Conservation (phyloP, 1,140 invertebrate species). For the Bombus pyrosoma region DNA sequence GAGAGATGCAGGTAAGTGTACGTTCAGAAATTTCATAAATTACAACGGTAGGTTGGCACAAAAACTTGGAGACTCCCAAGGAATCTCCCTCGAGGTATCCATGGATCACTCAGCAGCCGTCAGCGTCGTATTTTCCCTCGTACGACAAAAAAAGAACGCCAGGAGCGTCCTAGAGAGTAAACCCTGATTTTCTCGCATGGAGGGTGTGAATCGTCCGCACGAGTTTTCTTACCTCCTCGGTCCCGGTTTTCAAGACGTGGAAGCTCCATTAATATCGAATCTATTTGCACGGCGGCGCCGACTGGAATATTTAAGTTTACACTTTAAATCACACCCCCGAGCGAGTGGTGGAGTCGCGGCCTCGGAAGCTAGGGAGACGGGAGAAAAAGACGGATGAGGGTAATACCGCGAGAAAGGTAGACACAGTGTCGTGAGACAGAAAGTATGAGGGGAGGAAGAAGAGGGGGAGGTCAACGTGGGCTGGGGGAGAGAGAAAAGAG, state of each 20-base stretch:
- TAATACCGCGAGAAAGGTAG: constrained; percentile 44
- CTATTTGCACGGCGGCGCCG: constrained; percentile 72
- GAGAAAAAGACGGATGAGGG: constrained; percentile 57
- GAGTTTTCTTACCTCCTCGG: constrained; percentile 11
- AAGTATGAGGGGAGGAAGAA: not conserved
- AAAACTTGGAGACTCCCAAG: not conserved
- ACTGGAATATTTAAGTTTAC: constrained; percentile 76
- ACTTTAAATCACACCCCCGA: constrained; percentile 73
- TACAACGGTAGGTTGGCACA: not conserved
- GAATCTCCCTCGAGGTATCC: not conserved
- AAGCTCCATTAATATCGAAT: constrained; percentile 75
- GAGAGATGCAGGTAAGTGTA: not conserved
- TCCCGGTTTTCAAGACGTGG: constrained; percentile 16
- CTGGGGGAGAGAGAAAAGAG: constrained; percentile 1
- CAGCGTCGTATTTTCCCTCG: not conserved
- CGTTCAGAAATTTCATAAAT: not conserved
- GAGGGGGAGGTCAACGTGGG: no score
- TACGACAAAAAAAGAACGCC: not conserved
- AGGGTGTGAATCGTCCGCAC: not conserved
- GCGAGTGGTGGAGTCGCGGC: constrained; percentile 47
- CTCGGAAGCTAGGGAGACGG: not conserved
- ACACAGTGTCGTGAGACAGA: constrained; percentile 16
- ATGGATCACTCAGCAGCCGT: not conserved
- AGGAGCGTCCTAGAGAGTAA: no score
- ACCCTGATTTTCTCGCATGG: not conserved